Evolutionary conservation across 2,797 vertebrate species (phyloP), one percentile per base, ranked within the genome.

Genomic region (Rallus crepitans): DNA sequence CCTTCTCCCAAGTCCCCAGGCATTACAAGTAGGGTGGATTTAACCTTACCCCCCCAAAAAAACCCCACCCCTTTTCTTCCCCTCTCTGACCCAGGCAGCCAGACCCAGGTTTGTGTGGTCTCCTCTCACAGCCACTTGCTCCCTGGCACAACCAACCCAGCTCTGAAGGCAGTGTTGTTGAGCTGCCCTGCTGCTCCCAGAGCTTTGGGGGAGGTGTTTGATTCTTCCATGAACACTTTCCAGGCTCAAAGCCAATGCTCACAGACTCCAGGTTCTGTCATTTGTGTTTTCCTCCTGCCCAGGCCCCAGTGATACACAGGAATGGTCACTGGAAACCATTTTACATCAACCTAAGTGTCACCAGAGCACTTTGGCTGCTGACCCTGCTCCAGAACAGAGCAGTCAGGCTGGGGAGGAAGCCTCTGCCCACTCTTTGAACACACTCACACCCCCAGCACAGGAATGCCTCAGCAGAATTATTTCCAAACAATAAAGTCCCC

Each of bases 21-120:
- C 21, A 33, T 15, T 30, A 45, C 13, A 5, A 14, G 3, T 30
- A 19, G 3, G 3, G 4, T 27, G 23, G 18, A 15, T 2, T 28
- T 2, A 56, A 15, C 0, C 9, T 28, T 15, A 28, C 20, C 6
- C 8, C 45, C 15, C 2, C 7, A 4, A 6, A 35, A 1, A 4
- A 1, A 10, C 37, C 12, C 23, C 47, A 14, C 27, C 1, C 9
- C 15, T 5, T 4, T 25, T 19, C 23, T 47, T 23, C 45, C 64
- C 68, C 21, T 5, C 53, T 28, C 4, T 6, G 15, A 45, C 19
- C 28, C 2, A 15, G 24, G 30, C 72, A 85, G n/a, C 12, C 55
- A 85, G 35, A 7, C 37, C 37, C 21, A 35, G 18, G 31, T 3
- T n/a, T 7, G 20, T 8, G 7, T 0, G 20, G 28, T 6, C 28